Evolutionary conservation across 2,797 vertebrate genomes (phyloP).

Genomic region (Pyrrhura leucotis): DNA sequence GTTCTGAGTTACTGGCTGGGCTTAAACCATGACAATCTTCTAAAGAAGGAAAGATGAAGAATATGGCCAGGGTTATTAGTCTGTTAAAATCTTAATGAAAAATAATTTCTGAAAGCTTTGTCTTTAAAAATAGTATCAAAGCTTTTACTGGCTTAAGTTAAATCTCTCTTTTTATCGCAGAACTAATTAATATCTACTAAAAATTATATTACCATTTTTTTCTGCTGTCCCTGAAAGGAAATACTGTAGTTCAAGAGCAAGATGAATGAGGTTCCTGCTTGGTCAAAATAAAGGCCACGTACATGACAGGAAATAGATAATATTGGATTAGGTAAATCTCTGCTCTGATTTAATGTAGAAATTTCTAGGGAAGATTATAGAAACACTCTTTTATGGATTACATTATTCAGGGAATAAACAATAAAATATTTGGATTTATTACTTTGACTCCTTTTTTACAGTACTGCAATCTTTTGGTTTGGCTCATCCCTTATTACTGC

Average conservation of each 20-base stretch:
- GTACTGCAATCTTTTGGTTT: not conserved
- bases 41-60: not conserved
- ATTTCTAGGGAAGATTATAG: not conserved
- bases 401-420: not conserved
- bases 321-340: not conserved
- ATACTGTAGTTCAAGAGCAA: not conserved
- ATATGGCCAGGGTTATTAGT: not conserved
- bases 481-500: not conserved
- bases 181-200: not conserved
- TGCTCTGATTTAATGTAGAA: not conserved
- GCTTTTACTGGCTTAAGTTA: not conserved
- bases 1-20: too few relatives aligned
- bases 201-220: not conserved
- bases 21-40: not conserved
- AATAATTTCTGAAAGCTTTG: not conserved
- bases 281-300: not conserved
- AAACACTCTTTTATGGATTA: not conserved
- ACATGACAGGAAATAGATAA: not conserved
- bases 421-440: not conserved
- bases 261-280: not conserved
- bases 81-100: not conserved
- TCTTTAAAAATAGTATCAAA: not conserved
- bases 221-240: not conserved
- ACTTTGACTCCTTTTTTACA: not conserved
- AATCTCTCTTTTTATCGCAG: not conserved